Conservation (phyloP, 2,888 invertebrate species). For the Augochlorella aurata region DNA sequence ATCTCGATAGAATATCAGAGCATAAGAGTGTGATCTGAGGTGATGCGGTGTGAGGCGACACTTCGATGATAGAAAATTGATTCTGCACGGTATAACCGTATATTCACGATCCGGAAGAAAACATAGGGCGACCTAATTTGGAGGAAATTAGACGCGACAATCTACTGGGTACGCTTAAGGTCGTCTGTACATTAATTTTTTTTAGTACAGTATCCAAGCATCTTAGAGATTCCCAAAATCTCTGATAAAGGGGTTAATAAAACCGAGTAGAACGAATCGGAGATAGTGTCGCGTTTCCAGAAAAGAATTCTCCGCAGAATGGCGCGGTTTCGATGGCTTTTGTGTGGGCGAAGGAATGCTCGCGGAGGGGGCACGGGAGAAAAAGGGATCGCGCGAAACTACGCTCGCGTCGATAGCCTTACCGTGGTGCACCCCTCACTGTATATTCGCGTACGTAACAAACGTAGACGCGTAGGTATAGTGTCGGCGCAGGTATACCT, state of each 20-base stretch:
- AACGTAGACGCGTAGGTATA: conserved; percentile 43
- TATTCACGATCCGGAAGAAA: no score
- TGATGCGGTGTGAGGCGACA: no score
- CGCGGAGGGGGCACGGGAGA: background rate
- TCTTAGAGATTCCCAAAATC: background rate
- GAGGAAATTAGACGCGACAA: no score
- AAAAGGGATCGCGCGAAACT: conserved; percentile 58
- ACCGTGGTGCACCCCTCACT: conserved; percentile 44
- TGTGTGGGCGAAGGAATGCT: no score
- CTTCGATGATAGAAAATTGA: no score
- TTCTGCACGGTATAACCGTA: no score
- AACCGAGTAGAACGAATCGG: background rate
- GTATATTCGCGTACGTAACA: conserved; percentile 43
- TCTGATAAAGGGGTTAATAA: background rate
- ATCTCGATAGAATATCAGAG: no score
- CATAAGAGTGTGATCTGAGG: no score
- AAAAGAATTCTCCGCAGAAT: background rate
- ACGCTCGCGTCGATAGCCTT: conserved; percentile 68
- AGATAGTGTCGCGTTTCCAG: background rate
- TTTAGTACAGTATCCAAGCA: no score
- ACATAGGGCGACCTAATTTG: no score
- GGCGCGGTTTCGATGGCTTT: background rate
- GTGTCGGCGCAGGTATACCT: conserved; percentile 31
- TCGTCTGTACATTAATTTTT: no score
- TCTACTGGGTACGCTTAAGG: no score